phyloP scores from a whole-genome alignment of 1,140 invertebrate genomes.

The Panagrolaimus sp. region DNA sequence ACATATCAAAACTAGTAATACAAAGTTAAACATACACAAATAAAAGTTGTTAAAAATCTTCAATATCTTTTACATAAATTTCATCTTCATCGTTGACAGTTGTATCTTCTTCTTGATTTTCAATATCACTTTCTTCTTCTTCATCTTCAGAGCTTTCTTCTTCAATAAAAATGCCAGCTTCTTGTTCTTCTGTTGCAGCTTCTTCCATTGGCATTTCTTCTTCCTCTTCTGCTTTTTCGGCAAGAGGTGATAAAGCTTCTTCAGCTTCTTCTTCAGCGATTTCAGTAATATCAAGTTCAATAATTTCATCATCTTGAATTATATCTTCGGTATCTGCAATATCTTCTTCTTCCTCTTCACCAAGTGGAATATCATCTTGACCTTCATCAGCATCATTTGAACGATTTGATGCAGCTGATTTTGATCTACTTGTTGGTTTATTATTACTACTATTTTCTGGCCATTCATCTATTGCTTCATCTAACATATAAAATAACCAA shows the following conservation, averaged over 20 bases:
- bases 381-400: background rate
- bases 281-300: background rate
- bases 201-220: no score
- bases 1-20: no score
- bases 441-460: background rate
- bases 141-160: background rate
- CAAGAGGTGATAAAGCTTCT: no score
- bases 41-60: no score
- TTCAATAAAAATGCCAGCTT: background rate
- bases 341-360: slow-evolving; percentile 1
- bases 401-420: no score
- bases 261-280: no score
- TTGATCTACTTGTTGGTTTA: no score
- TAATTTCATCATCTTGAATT: background rate
- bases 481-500: slow-evolving; percentile 12
- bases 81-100: no score
- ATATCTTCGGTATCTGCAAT: background rate
- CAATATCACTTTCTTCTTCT: background rate
- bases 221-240: no score
- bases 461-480: slow-evolving; percentile 7
- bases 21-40: no score
- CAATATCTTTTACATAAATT: no score
- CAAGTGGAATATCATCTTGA: background rate
- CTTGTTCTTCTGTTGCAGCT: background rate
- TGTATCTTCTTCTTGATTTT: no score